These are phyloP conservation scores for Colostygia pectinataria DNA, from an alignment of 2,888 invertebrate species.

Conservation along the genomic window DNA sequence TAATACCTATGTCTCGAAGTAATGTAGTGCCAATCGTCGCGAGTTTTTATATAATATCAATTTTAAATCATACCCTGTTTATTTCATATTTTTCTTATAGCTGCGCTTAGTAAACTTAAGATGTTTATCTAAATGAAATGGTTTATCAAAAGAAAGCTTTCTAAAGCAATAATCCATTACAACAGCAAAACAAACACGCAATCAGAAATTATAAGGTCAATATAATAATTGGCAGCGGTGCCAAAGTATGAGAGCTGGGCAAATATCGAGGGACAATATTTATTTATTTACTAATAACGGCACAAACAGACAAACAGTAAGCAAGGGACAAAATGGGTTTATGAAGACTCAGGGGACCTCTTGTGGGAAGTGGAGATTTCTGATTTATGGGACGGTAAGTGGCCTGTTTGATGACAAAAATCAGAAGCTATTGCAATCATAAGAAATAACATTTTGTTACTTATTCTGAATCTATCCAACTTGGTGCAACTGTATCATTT, in stretches of 20 bases:
- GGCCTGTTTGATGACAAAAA: slow-evolving; percentile 11
- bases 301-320: slow-evolving; percentile 74
- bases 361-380: slow-evolving; percentile 31
- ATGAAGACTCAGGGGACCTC: slow-evolving; percentile 70
- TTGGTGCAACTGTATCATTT: too few relatives aligned
- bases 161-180: slow-evolving; percentile 29
- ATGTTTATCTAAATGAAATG: too few relatives aligned
- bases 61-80: too few relatives aligned
- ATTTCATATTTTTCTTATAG: too few relatives aligned
- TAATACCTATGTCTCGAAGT: too few relatives aligned
- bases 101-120: too few relatives aligned
- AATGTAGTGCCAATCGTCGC: too few relatives aligned
- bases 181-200: slow-evolving; percentile 19
- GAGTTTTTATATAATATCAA: too few relatives aligned
- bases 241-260: slow-evolving; percentile 63
- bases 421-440: slow-evolving; percentile 7
- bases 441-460: too few relatives aligned
- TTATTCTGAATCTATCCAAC: too few relatives aligned
- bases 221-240: slow-evolving; percentile 65
- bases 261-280: slow-evolving; percentile 76
- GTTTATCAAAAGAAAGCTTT: too few relatives aligned
- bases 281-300: slow-evolving; percentile 80
- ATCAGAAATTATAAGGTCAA: slow-evolving; percentile 23
- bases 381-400: slow-evolving; percentile 18
- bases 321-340: slow-evolving; percentile 79